A percentile compares a stretch with the other conserved stretches of the same genome.
These are phyloP conservation scores for Aelia acuminata DNA, from an alignment of 2,888 invertebrate species.

Conservation along the genomic window DNA sequence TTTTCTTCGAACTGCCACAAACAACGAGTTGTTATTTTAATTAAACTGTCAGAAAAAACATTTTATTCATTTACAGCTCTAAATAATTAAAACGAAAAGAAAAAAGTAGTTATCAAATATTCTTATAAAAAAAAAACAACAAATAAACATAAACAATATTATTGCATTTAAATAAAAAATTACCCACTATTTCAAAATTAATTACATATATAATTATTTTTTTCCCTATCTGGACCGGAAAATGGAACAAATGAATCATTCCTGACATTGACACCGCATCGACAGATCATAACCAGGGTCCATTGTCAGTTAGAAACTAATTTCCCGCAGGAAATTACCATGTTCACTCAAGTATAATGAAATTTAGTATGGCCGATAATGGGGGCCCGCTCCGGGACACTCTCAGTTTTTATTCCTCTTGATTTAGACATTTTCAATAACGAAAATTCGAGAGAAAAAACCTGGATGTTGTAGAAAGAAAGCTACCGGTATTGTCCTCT, in stretches of 20 bases:
- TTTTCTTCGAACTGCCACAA: too few relatives aligned
- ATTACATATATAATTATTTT: not conserved
- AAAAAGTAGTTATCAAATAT: too few relatives aligned
- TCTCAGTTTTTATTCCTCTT: not conserved
- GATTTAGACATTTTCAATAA: slow-evolving; percentile 3
- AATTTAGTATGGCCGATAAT: slow-evolving; percentile 17
- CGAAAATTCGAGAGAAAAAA: not conserved
- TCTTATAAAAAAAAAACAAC: too few relatives aligned
- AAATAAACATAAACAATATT: too few relatives aligned
- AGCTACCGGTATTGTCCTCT: not conserved
- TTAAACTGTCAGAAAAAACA: too few relatives aligned
- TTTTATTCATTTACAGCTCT: too few relatives aligned
- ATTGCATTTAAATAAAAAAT: too few relatives aligned
- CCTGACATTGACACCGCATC: not conserved
- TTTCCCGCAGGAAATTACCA: slow-evolving; percentile 30
- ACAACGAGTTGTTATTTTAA: too few relatives aligned
- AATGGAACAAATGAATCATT: not conserved
- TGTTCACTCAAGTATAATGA: not conserved
- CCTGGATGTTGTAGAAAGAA: too few relatives aligned
- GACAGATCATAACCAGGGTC: not conserved
- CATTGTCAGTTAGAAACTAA: slow-evolving; percentile 38
- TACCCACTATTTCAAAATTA: not conserved
- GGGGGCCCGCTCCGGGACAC: not conserved
- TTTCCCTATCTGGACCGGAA: not conserved
- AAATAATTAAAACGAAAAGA: too few relatives aligned